phyloP scores from a whole-genome alignment of 2,888 invertebrate genomes.

The Piscicola geometra region DNA sequence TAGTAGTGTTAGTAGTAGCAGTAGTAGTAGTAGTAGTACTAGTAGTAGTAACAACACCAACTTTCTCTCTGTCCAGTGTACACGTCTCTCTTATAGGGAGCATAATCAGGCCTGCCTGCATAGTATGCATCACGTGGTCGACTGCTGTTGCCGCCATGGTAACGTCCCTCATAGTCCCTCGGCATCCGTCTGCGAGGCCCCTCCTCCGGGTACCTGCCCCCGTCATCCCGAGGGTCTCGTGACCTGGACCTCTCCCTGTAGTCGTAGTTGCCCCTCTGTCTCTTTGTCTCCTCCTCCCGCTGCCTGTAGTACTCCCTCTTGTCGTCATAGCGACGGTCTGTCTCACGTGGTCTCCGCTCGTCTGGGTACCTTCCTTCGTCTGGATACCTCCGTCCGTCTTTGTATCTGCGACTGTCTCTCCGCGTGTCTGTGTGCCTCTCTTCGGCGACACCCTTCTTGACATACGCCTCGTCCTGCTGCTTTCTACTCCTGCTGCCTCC shows the following conservation, averaged over 20 bases:
- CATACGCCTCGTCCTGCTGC: neutral
- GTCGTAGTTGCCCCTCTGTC: neutral
- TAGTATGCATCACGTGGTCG: conserved; percentile 6
- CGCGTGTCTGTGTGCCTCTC: neutral
- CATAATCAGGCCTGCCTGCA: neutral
- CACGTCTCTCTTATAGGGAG: conserved; percentile 7
- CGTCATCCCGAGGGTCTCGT: conserved; percentile 19
- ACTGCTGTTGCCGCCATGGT: conserved; percentile 6
- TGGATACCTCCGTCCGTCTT: conserved; percentile 1
- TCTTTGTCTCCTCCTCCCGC: too few species aligned
- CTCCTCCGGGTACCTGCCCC: conserved; percentile 13
- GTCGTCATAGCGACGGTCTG: conserved; percentile 7
- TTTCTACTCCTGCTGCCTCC: neutral
- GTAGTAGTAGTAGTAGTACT: neutral
- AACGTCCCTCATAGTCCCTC: conserved; percentile 34
- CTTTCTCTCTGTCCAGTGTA: conserved; percentile 4
- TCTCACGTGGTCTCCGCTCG: neutral
- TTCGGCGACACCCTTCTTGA: neutral
- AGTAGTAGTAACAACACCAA: neutral
- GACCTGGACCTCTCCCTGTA: conserved; percentile 14
- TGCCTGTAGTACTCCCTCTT: conserved; percentile 8
- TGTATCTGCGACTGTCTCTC: neutral
- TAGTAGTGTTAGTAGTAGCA: too few species aligned
- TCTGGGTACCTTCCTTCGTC: conserved; percentile 20
- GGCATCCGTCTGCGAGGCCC: conserved; percentile 40